A percentile compares a stretch with the other conserved stretches of the same genome.
phyloP scores from a whole-genome alignment of 2,888 invertebrate genomes.

The Catonia carolina region DNA sequence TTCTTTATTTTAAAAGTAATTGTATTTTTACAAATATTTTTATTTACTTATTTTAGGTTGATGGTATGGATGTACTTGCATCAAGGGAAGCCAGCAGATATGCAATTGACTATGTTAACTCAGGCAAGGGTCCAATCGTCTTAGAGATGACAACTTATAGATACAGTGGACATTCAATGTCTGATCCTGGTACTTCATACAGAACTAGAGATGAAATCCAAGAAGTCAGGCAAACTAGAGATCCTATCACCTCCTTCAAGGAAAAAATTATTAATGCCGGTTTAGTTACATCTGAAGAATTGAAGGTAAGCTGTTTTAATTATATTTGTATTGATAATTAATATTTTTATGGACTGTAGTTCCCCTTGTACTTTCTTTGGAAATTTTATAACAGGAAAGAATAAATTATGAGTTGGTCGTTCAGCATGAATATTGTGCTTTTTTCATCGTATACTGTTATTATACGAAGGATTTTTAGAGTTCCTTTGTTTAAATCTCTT shows the following conservation, averaged over 20 bases:
- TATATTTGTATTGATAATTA: not conserved
- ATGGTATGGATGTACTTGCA: constrained; percentile 96
- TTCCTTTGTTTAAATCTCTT: too few species aligned
- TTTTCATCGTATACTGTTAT: too few species aligned
- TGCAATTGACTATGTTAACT: constrained; percentile 73
- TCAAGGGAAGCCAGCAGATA: constrained; percentile 79
- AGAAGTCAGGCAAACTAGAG: constrained; percentile 52
- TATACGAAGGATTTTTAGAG: too few species aligned
- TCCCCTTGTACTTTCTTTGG: too few species aligned
- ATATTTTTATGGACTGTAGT: too few species aligned
- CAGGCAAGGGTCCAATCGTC: constrained; percentile 86
- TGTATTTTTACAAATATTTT: not conserved
- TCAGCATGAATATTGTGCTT: too few species aligned
- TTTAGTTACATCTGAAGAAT: constrained; percentile 46
- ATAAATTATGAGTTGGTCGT: too few species aligned
- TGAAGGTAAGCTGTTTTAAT: too few species aligned
- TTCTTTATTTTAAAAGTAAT: too few species aligned
- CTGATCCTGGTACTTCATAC: constrained; percentile 60
- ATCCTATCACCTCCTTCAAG: constrained; percentile 62
- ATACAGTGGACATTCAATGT: constrained; percentile 63
- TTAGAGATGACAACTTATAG: constrained; percentile 86
- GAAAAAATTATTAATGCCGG: constrained; percentile 70
- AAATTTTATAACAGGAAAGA: too few species aligned
- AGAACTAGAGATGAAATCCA: constrained; percentile 57
- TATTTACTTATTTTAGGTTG: constrained; percentile 49